Conservation (phyloP, 2,113 vertebrate genomes). For the Lophochroa leadbeateri region DNA sequence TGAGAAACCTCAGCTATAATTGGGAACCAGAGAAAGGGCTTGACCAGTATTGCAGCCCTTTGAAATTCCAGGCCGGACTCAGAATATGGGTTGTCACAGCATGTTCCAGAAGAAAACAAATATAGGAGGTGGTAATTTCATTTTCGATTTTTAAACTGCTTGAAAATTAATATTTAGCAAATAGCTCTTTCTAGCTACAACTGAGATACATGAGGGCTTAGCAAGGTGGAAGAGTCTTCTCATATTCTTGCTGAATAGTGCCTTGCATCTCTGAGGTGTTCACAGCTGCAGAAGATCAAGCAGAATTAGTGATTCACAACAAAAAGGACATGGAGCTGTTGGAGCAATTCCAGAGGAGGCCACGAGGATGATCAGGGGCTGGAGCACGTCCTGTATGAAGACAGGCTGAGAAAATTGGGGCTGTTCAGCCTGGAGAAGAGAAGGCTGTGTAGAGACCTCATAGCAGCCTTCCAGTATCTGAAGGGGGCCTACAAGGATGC, state of each 20-base stretch:
- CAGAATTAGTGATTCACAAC: not conserved
- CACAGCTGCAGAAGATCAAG: not conserved
- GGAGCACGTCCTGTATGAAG: not conserved
- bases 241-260: not conserved
- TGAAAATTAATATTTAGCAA: not conserved
- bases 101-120: not conserved
- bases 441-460: too few relatives aligned
- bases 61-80: not conserved
- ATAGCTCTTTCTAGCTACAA: not conserved
- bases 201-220: not conserved
- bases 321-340: not conserved
- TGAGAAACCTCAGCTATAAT: not conserved
- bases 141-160: not conserved
- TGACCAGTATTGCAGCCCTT: not conserved
- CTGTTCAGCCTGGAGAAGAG: not conserved
- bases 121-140: not conserved
- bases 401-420: not conserved
- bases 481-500: too few relatives aligned
- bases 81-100: not conserved
- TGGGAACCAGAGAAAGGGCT: not conserved
- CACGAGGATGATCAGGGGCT: not conserved
- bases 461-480: too few relatives aligned
- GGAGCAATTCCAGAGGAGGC: not conserved
- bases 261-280: not conserved
- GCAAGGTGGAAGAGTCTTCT: not conserved